Conservation (phyloP, 2,888 invertebrate species). For the Tipula unca region DNA sequence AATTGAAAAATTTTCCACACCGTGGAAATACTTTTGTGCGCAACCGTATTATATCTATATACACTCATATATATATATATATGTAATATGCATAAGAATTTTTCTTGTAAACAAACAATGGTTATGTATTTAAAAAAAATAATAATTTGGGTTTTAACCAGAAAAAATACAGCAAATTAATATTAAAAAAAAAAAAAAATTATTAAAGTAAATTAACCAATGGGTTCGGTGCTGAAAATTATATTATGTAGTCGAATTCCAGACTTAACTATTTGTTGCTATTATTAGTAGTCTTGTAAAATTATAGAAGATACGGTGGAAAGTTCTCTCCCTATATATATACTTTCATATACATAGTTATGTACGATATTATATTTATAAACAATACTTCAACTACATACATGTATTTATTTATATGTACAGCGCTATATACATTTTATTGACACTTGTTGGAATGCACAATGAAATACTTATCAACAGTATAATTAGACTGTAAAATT, state of each 20-base stretch:
- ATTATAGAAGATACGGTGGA: not conserved
- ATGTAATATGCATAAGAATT: not conserved
- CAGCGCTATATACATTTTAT: not conserved
- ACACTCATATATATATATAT: not conserved
- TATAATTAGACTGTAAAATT: slow-evolving; percentile 1
- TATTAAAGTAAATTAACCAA: not conserved
- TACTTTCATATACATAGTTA: not conserved
- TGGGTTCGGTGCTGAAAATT: not conserved
- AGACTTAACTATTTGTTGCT: not conserved
- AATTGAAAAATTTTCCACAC: not conserved
- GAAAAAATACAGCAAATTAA: not conserved
- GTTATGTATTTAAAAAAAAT: not conserved
- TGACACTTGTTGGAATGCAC: slow-evolving; percentile 14
- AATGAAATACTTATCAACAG: not conserved
- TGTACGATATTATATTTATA: not conserved
- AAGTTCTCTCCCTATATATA: not conserved
- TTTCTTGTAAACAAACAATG: slow-evolving; percentile 14
- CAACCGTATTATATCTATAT: slow-evolving; percentile 2
- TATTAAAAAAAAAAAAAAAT: not conserved
- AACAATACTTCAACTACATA: no score
- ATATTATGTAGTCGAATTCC: not conserved
- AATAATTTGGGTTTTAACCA: not conserved
- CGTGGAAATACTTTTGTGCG: slow-evolving; percentile 8
- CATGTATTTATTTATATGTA: not conserved
- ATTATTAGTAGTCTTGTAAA: not conserved